Percentiles rank a stretch among this genome's conserved stretches.
These are phyloP conservation scores for Hipposideros armiger DNA, from an alignment of 2,113 vertebrate species.

Conservation along the genomic window DNA sequence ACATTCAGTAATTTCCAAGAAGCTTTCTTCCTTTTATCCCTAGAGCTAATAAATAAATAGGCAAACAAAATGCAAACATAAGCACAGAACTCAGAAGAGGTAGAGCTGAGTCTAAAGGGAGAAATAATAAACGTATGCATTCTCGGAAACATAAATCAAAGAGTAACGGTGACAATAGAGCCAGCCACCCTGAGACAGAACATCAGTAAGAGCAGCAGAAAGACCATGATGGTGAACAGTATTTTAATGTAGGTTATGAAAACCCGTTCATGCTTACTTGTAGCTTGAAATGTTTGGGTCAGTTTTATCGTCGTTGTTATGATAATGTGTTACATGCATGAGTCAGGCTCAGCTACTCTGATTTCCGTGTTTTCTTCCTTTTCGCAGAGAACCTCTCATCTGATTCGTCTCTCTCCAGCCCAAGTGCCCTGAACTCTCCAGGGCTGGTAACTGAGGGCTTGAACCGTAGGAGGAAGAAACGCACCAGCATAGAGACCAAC, in stretches of 20 bases:
- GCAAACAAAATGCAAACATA: not conserved
- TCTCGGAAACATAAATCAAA: not conserved
- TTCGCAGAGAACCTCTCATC: conserved; percentile 97
- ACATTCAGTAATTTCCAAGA: not conserved
- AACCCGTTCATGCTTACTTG: not conserved
- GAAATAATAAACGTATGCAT: not conserved
- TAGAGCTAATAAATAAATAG: not conserved
- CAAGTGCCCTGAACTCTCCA: conserved; percentile 96
- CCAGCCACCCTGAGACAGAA: not conserved
- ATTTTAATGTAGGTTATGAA: not conserved
- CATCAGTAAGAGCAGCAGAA: not conserved
- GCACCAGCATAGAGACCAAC: conserved; percentile 99
- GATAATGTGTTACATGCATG: not conserved
- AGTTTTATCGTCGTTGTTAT: not conserved
- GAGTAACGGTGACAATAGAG: not conserved
- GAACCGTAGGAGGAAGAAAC: conserved; percentile 99
- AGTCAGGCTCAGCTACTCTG: not conserved
- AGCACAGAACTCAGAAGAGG: not conserved
- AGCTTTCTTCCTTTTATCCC: conserved; percentile 4
- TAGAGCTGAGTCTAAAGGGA: not conserved
- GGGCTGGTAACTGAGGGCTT: conserved; percentile 96
- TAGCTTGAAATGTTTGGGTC: not conserved
- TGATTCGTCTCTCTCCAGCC: conserved; percentile 96
- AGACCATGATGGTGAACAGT: not conserved
- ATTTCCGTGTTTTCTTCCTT: conserved; percentile 82